These are phyloP conservation scores for Antennarius maculatus DNA, from an alignment of 2,797 vertebrate species.

Conservation along the genomic window DNA sequence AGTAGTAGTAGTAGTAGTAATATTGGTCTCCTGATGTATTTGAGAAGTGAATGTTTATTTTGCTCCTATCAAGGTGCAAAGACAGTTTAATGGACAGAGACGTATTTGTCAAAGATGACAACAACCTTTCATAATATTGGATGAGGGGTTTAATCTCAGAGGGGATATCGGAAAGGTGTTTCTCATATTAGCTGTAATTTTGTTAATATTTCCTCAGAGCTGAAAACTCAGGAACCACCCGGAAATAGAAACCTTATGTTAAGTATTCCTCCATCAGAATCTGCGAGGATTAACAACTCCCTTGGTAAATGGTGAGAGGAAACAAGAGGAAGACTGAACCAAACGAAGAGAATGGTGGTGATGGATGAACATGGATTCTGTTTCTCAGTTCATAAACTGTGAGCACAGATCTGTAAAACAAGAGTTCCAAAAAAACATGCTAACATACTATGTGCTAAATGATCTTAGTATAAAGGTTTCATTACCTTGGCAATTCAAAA, in stretches of 20 bases:
- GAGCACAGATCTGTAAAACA: neutral
- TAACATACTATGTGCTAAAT: neutral
- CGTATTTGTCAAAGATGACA: neutral
- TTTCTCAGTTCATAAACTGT: neutral
- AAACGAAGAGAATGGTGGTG: neutral
- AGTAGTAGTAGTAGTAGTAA: too few species aligned
- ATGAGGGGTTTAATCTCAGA: conserved; percentile 18
- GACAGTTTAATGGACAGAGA: neutral
- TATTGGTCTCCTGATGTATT: too few species aligned
- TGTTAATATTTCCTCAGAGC: conserved; percentile 54
- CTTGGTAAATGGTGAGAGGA: neutral
- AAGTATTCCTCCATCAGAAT: conserved; percentile 31
- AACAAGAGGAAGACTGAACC: neutral
- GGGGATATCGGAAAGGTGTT: conserved; percentile 43
- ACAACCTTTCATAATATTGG: conserved; percentile 10
- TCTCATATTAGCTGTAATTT: conserved; percentile 42
- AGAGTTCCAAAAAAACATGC: neutral
- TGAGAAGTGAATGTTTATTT: neutral
- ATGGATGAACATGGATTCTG: neutral
- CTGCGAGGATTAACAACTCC: conserved; percentile 29
- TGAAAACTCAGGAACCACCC: conserved; percentile 48
- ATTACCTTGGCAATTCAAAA: neutral
- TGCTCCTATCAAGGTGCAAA: too few species aligned
- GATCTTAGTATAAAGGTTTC: neutral
- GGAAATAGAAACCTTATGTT: conserved; percentile 55